Base-by-base conservation (phyloP, 2,113 vertebrate genomes). In the Bothrops jararaca region DNA sequence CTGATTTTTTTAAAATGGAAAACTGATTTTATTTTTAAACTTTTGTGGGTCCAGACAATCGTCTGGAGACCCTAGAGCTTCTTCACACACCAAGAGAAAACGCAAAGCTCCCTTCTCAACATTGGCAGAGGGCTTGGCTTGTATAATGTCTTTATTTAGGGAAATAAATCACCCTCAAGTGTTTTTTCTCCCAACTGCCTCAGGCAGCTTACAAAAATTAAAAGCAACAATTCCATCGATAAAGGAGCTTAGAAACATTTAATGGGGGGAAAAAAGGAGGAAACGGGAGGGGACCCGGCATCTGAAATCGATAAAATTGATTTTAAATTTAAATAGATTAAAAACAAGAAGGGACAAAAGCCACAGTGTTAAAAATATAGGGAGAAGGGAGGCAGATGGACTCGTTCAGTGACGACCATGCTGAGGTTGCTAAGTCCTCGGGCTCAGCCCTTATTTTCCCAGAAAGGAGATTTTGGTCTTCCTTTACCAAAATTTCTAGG, bases 1-100 rank as follows among this genome's bases (percentile, higher is more conserved):
- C 60, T 69, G 29, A 5, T 15, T 3, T 6, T 20, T 74, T 34
- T 34, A 3, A 18, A 18, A 74, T 18, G 69, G n/a, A 18, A 18
- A 18, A 34, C 1, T 69, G n/a, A 18, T 69, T 34, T 34, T 5
- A 26, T 60, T 4, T 22, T 56, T 53, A 53, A 60, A 60, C 48
- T 50, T 50, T 56, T 56, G 64, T 74, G 5, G 69, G 5, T 74
- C 69, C n/a, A 18, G 69, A 34, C n/a, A 1, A 74, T 74, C 5
- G 0, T 74, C n/a, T 29, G 24, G 45, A 48, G 23, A 10, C 11
- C 1, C 5, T 0, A 5, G 0, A 86, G 85, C 42, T 12, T 1
- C 85, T 86, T 86, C 11, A 1, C 4, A 13, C 24, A 0, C 42
- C 85, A 12, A 69, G 64, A 24, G 4, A 3, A 26, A 39, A 5